Base-by-base conservation (phyloP, 2,797 vertebrate species). In the Peromyscus attwateri region DNA sequence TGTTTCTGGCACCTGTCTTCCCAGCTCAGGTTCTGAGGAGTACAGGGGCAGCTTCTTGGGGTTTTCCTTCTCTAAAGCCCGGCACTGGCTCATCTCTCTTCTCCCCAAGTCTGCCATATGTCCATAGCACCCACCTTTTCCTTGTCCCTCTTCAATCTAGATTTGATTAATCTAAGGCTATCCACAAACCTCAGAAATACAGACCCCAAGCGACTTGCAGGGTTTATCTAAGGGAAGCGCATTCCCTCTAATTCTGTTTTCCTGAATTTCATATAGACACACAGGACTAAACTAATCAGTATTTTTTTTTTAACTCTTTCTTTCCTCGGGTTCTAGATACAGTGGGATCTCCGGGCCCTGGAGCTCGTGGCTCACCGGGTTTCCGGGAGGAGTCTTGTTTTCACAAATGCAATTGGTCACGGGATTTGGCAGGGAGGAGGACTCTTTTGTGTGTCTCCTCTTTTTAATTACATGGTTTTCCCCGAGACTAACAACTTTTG, bases 261-360 rank as follows among this genome's bases (percentile, higher is more conserved):
- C 75, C 70, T 95, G 46, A 84, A 81, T 91, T 84, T 96, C 49
- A 87, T 71, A 62, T 87, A 96, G 96, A 92, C 98, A 94, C 96
- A 97, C 91, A 96, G 90, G 97, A 94, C 92, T 91, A 94, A 98
- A 97, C 76, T 95, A 97, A 98, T 98, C 97, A 98, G 91, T 80
- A 75, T 21, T 40, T 21, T 77, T 87, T 82, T 70, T 23, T 37
- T 37, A 17, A 71, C 1, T n/a, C 34, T 96, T 94, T 79, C 91
- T 82, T 94, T 96, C 73, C 87, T 95, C 77, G 81, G 68, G 81
- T 95, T 93, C 95, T 85, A 95, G 97, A 57, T 95, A 93, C 90
- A 94, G 91, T 91, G 95, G 83, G 92, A 92, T 79, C 95, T 95
- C 91, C 80, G 76, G 57, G 95, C 70, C 93, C 87, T 8, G 1